Conservation (phyloP, 1,140 invertebrate genomes). For the Drosophila punjabiensis region DNA sequence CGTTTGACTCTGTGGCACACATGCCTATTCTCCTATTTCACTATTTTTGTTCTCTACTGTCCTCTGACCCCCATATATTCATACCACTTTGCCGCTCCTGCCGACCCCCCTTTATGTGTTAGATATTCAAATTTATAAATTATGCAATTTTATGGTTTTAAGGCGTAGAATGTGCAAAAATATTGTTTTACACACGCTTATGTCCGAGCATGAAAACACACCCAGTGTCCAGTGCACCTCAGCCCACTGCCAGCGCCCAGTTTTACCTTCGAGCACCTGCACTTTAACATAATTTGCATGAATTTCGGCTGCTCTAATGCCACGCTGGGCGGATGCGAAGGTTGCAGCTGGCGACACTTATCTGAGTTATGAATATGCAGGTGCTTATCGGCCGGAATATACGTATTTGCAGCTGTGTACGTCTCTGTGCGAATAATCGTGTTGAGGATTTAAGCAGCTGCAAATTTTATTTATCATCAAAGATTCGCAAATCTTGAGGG, state of each 20-base stretch:
- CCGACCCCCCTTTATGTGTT: constrained; percentile 34
- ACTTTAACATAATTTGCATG: constrained; percentile 80
- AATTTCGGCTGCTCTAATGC: constrained; percentile 60
- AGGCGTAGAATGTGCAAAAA: constrained; percentile 76
- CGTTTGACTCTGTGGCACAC: constrained; percentile 30
- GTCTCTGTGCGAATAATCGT: constrained; percentile 5
- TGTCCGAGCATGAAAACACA: constrained; percentile 53
- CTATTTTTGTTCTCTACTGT: background rate
- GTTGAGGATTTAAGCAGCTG: constrained; percentile 64
- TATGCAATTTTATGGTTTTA: constrained; percentile 80
- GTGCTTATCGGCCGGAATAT: constrained; percentile 62
- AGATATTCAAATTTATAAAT: constrained; percentile 81
- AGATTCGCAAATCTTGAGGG: constrained; percentile 28
- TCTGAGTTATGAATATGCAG: constrained; percentile 82
- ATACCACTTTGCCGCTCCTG: constrained; percentile 6
- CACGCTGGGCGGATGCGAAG: constrained; percentile 37
- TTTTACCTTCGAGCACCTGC: constrained; percentile 44
- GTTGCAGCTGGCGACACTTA: constrained; percentile 52
- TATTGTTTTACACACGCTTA: constrained; percentile 78
- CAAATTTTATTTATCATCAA: constrained; percentile 71
- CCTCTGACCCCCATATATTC: background rate
- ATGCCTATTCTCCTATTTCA: constrained; percentile 7
- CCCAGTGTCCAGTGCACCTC: constrained; percentile 5
- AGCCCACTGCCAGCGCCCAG: background rate
- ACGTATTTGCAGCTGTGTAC: constrained; percentile 4